phyloP scores from a whole-genome alignment of 2,113 vertebrate species.

The Ceratotherium simum region DNA sequence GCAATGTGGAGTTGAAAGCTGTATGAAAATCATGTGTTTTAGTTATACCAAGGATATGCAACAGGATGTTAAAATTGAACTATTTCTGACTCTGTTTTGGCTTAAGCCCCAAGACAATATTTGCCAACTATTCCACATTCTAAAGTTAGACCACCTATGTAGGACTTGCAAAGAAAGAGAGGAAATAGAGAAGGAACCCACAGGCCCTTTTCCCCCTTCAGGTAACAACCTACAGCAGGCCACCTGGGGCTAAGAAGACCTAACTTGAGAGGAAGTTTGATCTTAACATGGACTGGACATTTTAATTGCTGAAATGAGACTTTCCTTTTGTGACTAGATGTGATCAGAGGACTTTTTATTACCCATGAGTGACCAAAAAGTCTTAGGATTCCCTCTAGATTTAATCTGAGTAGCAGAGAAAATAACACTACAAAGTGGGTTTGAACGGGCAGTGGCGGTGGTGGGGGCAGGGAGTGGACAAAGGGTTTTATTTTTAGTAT shows the following conservation, averaged over 20 bases:
- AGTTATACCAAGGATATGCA: constrained; percentile 71
- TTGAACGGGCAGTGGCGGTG: neutral
- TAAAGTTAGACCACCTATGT: constrained; percentile 77
- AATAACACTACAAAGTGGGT: neutral
- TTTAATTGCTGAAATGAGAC: constrained; percentile 32
- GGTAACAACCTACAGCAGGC: constrained; percentile 52
- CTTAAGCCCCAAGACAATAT: constrained; percentile 75
- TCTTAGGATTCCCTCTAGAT: neutral
- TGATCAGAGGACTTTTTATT: constrained; percentile 31
- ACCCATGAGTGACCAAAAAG: neutral
- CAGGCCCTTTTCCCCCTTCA: neutral
- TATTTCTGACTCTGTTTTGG: constrained; percentile 77
- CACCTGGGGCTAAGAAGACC: neutral
- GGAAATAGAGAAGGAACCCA: constrained; percentile 40
- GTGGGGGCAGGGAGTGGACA: no score
- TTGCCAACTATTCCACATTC: constrained; percentile 68
- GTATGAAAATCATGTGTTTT: constrained; percentile 63
- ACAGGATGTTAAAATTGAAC: constrained; percentile 72
- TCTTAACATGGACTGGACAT: neutral
- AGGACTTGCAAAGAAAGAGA: constrained; percentile 40
- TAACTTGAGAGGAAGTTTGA: neutral
- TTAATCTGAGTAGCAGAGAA: neutral
- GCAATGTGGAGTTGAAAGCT: constrained; percentile 68
- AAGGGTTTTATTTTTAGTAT: neutral
- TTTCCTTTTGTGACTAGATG: neutral